Conservation (phyloP, 2,888 invertebrate genomes). For the Oegoconia quadripuncta region DNA sequence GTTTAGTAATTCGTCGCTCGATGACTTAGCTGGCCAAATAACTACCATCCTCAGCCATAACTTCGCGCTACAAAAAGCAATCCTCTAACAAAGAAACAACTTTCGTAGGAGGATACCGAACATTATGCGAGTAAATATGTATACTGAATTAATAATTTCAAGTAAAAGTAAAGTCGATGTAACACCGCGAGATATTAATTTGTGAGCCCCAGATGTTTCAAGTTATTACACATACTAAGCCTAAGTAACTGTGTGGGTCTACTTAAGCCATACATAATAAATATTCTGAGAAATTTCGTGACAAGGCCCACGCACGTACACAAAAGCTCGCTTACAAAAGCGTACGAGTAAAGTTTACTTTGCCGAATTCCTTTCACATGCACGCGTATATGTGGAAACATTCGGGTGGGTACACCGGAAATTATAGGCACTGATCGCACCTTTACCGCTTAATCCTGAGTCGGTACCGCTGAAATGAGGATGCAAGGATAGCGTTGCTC, state of each 20-base stretch:
- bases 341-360: slow-evolving; percentile 48
- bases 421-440: too few species aligned
- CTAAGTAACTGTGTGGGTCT: slow-evolving; percentile 1
- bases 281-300: slow-evolving; percentile 31
- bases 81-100: too few species aligned
- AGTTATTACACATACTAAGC: neutral
- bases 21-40: too few species aligned
- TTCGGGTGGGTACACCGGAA: slow-evolving; percentile 25
- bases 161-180: neutral
- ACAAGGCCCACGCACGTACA: slow-evolving; percentile 35
- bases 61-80: too few species aligned
- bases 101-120: too few species aligned
- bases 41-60: too few species aligned
- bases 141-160: too few species aligned
- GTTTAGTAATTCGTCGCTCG: too few species aligned
- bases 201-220: neutral
- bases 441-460: too few species aligned
- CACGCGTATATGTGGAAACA: slow-evolving; percentile 29
- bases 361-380: slow-evolving; percentile 51
- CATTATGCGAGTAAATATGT: too few species aligned
- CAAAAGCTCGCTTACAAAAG: slow-evolving; percentile 37
- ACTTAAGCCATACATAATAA: slow-evolving; percentile 20
- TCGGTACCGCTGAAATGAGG: too few species aligned
- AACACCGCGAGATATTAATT: neutral
- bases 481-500: too few species aligned